Percentiles rank a stretch among this genome's conserved stretches.
phyloP scores from a whole-genome alignment of 1,140 invertebrate species.

The Drosophila seguyi region DNA sequence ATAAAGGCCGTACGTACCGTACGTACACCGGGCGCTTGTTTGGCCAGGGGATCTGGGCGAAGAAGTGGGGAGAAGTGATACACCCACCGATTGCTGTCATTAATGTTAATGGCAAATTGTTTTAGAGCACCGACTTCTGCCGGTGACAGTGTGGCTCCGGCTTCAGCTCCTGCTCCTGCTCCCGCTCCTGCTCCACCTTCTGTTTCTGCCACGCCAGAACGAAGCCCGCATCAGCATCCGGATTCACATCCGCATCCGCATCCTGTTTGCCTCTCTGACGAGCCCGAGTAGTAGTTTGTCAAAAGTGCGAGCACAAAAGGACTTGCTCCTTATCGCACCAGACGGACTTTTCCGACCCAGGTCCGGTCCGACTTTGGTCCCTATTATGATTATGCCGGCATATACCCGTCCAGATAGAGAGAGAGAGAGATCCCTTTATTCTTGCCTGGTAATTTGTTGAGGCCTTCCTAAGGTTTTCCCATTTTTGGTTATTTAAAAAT shows the following conservation, averaged over 20 bases:
- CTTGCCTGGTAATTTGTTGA: conserved; percentile 2
- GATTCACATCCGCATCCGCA: neutral
- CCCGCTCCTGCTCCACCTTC: neutral
- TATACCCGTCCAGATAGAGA: neutral
- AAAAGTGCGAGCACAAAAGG: conserved; percentile 44
- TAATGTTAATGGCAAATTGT: conserved; percentile 59
- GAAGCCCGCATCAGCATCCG: conserved; percentile 6
- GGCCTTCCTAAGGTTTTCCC: conserved; percentile 7
- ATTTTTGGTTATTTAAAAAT: conserved; percentile 19
- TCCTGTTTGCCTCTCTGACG: conserved; percentile 20
- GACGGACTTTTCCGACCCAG: conserved; percentile 35
- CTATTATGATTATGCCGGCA: conserved; percentile 40
- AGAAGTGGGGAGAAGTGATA: neutral
- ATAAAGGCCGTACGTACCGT: conserved; percentile 52
- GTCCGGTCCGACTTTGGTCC: neutral
- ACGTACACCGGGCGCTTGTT: conserved; percentile 10
- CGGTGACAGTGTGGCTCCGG: conserved; percentile 34
- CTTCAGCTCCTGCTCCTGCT: neutral
- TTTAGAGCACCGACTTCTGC: conserved; percentile 48
- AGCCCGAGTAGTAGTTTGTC: conserved; percentile 28
- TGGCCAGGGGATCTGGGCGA: neutral
- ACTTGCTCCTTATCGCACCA: conserved; percentile 33
- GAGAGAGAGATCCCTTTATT: conserved; percentile 12
- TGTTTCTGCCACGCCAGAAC: neutral
- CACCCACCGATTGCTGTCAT: conserved; percentile 48